These are phyloP conservation scores for Halichoerus grypus DNA, from an alignment of 2,113 vertebrate genomes.

Conservation along the genomic window DNA sequence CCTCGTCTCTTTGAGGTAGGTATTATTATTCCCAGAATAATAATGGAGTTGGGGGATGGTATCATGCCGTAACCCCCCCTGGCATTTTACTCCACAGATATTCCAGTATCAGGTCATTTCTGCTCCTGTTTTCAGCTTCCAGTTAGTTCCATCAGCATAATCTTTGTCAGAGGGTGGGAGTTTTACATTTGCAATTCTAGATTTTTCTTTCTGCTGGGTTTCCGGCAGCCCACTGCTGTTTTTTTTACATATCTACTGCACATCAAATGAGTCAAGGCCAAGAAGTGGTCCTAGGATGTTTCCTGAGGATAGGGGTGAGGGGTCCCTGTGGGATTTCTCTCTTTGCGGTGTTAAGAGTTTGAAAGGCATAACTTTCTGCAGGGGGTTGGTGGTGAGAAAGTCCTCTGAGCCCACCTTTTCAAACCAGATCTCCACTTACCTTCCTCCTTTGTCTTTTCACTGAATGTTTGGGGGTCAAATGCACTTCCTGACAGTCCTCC, in stretches of 20 bases:
- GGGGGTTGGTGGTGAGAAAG: too few species aligned
- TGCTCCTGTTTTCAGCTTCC: neutral
- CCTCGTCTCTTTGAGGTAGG: neutral
- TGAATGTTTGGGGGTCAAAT: neutral
- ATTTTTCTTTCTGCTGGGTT: conserved; percentile 33
- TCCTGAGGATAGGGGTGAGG: neutral
- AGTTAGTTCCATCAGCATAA: neutral
- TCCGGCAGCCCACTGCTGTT: neutral
- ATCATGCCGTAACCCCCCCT: neutral
- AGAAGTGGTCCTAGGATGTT: neutral
- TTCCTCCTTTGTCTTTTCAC: neutral
- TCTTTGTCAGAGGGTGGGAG: neutral
- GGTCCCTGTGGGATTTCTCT: neutral
- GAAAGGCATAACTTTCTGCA: neutral
- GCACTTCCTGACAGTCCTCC: neutral
- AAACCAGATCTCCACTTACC: neutral
- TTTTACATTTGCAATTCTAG: conserved; percentile 74
- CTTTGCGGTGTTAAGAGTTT: neutral
- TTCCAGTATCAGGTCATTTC: neutral
- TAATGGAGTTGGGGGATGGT: neutral
- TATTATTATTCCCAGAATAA: neutral
- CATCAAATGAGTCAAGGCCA: conserved; percentile 1
- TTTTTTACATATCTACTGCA: conserved; percentile 14
- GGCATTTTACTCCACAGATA: neutral
- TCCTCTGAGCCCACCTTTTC: neutral